A percentile compares a stretch with the other conserved stretches of the same genome.
These are phyloP conservation scores for Sepioteuthis lessoniana DNA, from an alignment of 2,888 invertebrate species.

Conservation along the genomic window DNA sequence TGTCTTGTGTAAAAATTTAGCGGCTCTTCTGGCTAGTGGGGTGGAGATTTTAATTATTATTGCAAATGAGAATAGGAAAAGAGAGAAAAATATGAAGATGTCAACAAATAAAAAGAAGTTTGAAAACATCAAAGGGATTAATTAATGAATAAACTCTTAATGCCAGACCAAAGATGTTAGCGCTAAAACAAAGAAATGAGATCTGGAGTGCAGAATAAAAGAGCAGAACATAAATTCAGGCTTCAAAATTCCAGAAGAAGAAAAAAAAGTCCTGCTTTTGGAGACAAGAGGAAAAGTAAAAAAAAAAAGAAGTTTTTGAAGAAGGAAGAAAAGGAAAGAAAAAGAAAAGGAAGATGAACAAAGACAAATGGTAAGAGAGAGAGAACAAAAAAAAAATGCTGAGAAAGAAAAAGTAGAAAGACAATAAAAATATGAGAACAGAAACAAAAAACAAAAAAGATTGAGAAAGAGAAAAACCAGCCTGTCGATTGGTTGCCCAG, in stretches of 20 bases:
- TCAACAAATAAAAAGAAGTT: not conserved
- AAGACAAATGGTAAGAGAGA: too few species aligned
- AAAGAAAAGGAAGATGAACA: too few species aligned
- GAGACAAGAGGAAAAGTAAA: too few species aligned
- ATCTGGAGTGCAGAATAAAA: not conserved
- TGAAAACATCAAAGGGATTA: not conserved
- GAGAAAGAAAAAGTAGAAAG: too few species aligned
- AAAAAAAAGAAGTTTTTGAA: too few species aligned
- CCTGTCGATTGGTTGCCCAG: too few species aligned
- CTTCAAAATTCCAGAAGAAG: not conserved
- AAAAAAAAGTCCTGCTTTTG: too few species aligned
- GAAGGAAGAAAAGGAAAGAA: too few species aligned
- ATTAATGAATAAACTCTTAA: slow-evolving; percentile 33
- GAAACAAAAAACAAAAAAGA: too few species aligned
- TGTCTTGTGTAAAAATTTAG: not conserved
- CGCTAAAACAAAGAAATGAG: not conserved
- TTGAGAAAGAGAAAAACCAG: too few species aligned
- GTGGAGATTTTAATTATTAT: not conserved
- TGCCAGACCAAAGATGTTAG: not conserved
- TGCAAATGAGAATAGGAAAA: not conserved
- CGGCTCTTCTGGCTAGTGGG: not conserved
- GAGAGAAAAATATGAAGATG: not conserved
- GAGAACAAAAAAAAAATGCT: too few species aligned
- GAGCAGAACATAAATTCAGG: not conserved
- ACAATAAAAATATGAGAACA: too few species aligned